Evolutionary conservation across 2,113 vertebrate species (phyloP), one percentile per base, ranked within the genome.

Genomic region (Siniperca chuatsi): DNA sequence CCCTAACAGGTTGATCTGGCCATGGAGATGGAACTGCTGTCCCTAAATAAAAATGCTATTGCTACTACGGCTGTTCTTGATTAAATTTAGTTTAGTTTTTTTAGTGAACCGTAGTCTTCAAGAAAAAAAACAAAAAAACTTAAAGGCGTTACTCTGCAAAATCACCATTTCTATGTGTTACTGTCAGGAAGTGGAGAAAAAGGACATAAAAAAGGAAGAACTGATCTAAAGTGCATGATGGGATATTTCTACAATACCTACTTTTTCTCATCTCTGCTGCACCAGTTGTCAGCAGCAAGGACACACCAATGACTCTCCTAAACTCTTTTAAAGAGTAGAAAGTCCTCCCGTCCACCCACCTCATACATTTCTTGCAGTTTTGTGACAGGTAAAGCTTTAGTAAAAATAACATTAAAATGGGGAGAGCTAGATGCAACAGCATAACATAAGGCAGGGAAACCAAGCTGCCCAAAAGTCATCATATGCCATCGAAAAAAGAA

Each of bases 241-340:
- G 61, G 29, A 60, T 35, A 72, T 65, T 33, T 60, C 44, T 65
- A 50, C 7, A 73, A 23, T 37, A 48, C 29, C 55, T 75, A 35
- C 25, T 52, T 50, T 29, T 1, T 23, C 21, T 65, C 8, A 0
- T 52, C 23, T 46, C n/a, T 33, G 72, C 74, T 64, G 61, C 25
- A 79, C 83, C 81, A 83, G 81, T 87, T 92, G 91, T 91, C 91
- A 92, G 83, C 46, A 46, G 37, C 74, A 82, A 78, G 74, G 84
- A 81, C 79, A 77, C 67, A 60, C 57, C 67, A 48, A 68, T 74
- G 67, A 74, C 76, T 83, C 72, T 60, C 62, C 44, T 42, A 71
- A 54, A 79, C 20, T 85, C 55, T 60, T 65, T 77, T 25, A 65
- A 71, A 70, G 66, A 44, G 57, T 48, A 44, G 60, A 70, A 68